Evolutionary conservation across 2,113 vertebrate genomes (phyloP), one percentile per base, ranked within the genome.

Genomic region (Loxodonta africana): DNA sequence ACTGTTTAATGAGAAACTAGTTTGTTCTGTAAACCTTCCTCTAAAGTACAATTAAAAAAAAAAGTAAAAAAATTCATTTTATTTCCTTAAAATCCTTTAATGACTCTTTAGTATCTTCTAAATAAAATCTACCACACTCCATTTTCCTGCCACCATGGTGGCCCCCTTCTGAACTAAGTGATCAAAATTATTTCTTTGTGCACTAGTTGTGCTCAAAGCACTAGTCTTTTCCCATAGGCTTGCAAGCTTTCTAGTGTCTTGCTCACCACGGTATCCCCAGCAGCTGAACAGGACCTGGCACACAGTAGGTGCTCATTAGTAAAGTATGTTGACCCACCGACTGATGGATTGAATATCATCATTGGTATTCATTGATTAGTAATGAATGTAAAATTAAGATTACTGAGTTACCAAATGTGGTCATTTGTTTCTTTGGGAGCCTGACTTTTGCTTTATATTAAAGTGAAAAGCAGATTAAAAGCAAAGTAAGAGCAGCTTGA

Each of bases 91-190:
- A 88, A 74, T 37, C 8, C 51, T 92, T 87, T 94, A 44, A 78
- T 96, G 44, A 44, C 33, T 89, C 25, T 77, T 89, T 85, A 91
- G 82, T 4, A 83, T 95, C 4, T 85, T 77, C 30, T 85, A 15
- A 41, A 73, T 74, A 83, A 90, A 67, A 25, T 7, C 12, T 20
- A 21, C 51, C 26, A 53, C 89, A 63, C 85, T 80, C 28, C 15
- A 71, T 77, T 93, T 73, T 30, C 10, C 6, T 86, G 6, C 18
- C 41, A 94, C 41, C 44, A 11, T 28, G 26, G 86, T 1, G 33
- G 60, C 6, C 18, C 8, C 20, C 15, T 62, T 96, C 46, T 95
- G 33, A 93, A 44, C 20, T 90, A n/a, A 69, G 60, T 62, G 20
- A 48, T 81, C 25, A 46, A 3, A 91, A 78, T 74, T 41, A 78